Base-by-base conservation (phyloP, 2,888 invertebrate species). In the Lochmaea crataegi region DNA sequence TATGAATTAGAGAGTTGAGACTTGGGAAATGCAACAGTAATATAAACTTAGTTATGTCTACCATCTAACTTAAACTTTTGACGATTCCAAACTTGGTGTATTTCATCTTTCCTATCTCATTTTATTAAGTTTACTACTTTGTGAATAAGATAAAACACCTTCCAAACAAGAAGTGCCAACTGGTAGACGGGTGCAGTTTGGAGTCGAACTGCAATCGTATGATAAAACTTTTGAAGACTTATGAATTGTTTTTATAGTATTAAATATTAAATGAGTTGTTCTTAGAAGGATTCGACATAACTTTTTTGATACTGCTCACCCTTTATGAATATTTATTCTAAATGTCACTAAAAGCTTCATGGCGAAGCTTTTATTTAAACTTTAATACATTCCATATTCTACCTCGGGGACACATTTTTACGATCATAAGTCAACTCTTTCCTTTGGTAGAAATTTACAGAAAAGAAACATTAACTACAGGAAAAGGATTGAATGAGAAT, bases 131-230 rank as follows among this genome's bases (percentile, higher is more conserved):
- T 67, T 58, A 18, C 41, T 67, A 58, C 26, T 56, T 22, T 32
- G 16, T 66, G 67, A 67, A 57, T 67, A 57, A 67, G 67, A 67
- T 67, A 56, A 58, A 67, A 58, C 45, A 56, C 22, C 58, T 63
- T 42, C 42, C 32, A 63, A 63, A 63, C 42, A 63, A 63, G 61
- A 63, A 63, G 16, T 63, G 61, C 61, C 41, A 63, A 63, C 16
- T 63, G 18, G 61, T 63, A 63, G 61, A 63, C 61, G 41, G 42
- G 16, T 38, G 12, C 12, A 63, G n/a, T 63, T 63, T 38, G 42
- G 16, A 18, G 7, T 42, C 5, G 18, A 16, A 41, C 18, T 63
- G 61, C 18, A 42, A 18, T 63, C 41, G 16, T 6, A 42, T 63
- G 61, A 63, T 63, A 41, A 42, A 41, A 42, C 61, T 42, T 53